A percentile compares a stretch with the other conserved stretches of the same genome.
phyloP scores from a whole-genome alignment of 2,113 vertebrate species.

The Sander lucioperca region DNA sequence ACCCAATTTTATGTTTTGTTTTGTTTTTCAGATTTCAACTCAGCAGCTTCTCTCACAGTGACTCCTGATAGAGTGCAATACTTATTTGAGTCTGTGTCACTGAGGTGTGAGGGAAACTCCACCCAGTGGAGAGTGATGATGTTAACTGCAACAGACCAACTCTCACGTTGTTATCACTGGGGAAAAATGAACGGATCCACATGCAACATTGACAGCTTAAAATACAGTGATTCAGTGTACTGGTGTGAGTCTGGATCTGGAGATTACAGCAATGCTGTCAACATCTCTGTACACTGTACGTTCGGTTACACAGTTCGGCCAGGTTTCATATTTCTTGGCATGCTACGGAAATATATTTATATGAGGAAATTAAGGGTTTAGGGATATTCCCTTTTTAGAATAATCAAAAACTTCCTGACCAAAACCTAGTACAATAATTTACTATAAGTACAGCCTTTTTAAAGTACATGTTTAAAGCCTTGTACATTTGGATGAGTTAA shows the following conservation, averaged over 20 bases:
- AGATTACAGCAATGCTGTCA: conserved; percentile 38
- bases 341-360: too few species aligned
- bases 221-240: neutral
- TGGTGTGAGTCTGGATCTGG: conserved; percentile 59
- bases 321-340: neutral
- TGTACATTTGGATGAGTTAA: too few species aligned
- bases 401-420: too few species aligned
- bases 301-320: neutral
- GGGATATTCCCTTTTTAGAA: too few species aligned
- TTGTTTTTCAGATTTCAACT: neutral
- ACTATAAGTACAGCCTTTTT: too few species aligned
- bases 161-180: fast-evolving
- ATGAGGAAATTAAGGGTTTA: too few species aligned
- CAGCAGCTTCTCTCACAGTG: conserved; percentile 38
- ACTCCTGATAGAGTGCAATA: conserved; percentile 42
- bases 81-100: conserved; percentile 27
- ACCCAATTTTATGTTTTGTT: too few species aligned
- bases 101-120: conserved; percentile 45
- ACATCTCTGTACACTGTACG: conserved; percentile 29
- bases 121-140: neutral
- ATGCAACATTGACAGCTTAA: neutral
- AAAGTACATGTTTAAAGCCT: too few species aligned
- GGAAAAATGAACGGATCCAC: neutral
- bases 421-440: too few species aligned
- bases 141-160: fast-evolving